These are phyloP conservation scores for Caenorhabditis uteleia DNA, from an alignment of 2,888 invertebrate species.

Conservation along the genomic window DNA sequence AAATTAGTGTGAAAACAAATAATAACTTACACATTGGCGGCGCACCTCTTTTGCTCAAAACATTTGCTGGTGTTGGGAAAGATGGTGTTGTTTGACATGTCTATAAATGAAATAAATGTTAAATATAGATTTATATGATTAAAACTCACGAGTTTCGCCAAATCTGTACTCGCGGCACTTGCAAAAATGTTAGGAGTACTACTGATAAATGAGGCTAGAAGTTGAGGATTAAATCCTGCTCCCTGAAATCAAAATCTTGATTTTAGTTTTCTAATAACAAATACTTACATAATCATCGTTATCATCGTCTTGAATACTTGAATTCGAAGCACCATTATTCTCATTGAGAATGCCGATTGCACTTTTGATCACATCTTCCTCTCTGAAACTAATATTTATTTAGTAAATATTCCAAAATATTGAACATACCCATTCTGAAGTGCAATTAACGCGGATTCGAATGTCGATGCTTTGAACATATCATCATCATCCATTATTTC, in stretches of 20 bases:
- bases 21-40: constrained; percentile 24
- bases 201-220: constrained; percentile 42
- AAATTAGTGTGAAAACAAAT: background rate
- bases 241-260: background rate
- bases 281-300: constrained; percentile 26
- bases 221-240: constrained; percentile 29
- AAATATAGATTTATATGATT: too few species aligned
- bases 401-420: too few species aligned
- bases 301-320: constrained; percentile 13
- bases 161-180: background rate
- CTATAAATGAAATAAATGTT: too few species aligned
- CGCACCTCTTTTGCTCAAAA: constrained; percentile 6
- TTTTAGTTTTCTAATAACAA: background rate
- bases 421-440: background rate
- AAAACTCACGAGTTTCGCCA: too few species aligned
- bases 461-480: too few species aligned
- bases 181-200: constrained; percentile 43
- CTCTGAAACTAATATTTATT: too few species aligned
- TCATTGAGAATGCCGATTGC: too few species aligned
- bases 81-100: too few species aligned
- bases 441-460: too few species aligned
- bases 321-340: constrained; percentile 21
- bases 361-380: too few species aligned
- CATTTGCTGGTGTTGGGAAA: too few species aligned
- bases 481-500: too few species aligned